Evolutionary conservation across 2,113 vertebrate genomes (phyloP), one percentile per base, ranked within the genome.

Genomic region (Archocentrus centrarchus): DNA sequence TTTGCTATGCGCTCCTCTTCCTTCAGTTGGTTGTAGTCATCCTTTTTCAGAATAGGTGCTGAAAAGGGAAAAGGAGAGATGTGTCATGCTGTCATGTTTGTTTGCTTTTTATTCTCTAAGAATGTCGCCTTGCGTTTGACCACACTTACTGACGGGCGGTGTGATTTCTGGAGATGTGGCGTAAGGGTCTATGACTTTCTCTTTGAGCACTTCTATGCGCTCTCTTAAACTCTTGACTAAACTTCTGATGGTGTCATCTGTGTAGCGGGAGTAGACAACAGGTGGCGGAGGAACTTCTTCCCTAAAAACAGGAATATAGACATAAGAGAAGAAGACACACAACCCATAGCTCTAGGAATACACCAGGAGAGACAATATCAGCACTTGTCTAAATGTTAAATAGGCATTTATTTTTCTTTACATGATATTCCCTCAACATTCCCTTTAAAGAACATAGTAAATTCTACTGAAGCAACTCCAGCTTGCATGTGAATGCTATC

Each of bases 161-260:
- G 95, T 97, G 89, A 93, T 84, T 88, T 98, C 97, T 1, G 97
- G 96, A 7, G 97, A 98, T 0, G 97, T 96, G 66, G 96, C 32
- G 6, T 97, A 95, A 0, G 93, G 95, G 62, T 98, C 97, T 14
- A 82, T 87, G 75, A 95, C 44, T 86, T 96, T 98, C 77, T 95
- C 96, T 77, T 94, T 97, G 37, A 96, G 96, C 1, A 64, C 4
- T 0, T 81, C 79, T 10, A 94, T 94, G 41, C 96, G 95, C 68
- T 96, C 95, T n/a, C 70, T 94, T 77, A 98, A 39, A 4, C 37
- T 93, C 79, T 70, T 95, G 59, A 94, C 47, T 2, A 97, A 17
- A 0, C 66, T 80, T 64, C 95, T 94, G 20, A 99, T 92, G 0
- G 94, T 94, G 6, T 93, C 91, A 5, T 98, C 97, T 17, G 91